phyloP scores from a whole-genome alignment of 2,797 vertebrate species.

The Acrocephalus scirpaceus region DNA sequence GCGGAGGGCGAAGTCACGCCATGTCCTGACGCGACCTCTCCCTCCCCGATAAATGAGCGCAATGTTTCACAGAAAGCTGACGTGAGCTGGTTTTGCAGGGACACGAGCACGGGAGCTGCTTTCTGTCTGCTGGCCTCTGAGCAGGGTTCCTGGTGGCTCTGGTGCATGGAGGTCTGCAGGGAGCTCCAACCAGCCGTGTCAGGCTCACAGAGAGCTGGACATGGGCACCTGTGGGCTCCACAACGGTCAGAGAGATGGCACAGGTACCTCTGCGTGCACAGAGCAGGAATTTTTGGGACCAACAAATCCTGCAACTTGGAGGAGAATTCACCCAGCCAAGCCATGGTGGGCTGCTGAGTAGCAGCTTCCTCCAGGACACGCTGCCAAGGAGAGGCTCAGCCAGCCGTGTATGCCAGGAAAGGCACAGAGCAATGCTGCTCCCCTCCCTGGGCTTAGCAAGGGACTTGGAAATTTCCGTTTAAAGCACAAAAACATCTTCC shows the following conservation, averaged over 20 bases:
- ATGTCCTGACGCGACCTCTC: slow-evolving; percentile 15
- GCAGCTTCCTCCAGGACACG: background rate
- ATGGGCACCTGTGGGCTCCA: rapidly evolving
- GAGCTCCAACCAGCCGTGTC: rapidly evolving
- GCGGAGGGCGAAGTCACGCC: background rate
- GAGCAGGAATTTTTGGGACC: background rate
- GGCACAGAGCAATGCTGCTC: background rate
- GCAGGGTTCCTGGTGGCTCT: background rate
- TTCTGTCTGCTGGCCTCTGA: background rate
- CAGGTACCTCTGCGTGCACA: rapidly evolving
- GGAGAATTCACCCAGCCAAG: background rate
- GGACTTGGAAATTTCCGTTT: background rate
- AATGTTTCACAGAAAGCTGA: background rate
- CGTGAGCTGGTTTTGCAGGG: background rate
- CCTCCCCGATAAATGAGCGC: background rate
- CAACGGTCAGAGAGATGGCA: rapidly evolving
- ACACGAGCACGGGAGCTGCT: background rate
- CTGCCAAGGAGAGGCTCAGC: background rate
- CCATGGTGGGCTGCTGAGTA: background rate
- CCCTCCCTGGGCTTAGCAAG: background rate
- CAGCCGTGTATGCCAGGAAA: background rate
- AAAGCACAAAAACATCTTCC: background rate
- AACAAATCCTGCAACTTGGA: no score
- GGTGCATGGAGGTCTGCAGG: rapidly evolving
- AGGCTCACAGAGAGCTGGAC: background rate